phyloP scores from a whole-genome alignment of 2,888 invertebrate species.

The Globia sparganii region DNA sequence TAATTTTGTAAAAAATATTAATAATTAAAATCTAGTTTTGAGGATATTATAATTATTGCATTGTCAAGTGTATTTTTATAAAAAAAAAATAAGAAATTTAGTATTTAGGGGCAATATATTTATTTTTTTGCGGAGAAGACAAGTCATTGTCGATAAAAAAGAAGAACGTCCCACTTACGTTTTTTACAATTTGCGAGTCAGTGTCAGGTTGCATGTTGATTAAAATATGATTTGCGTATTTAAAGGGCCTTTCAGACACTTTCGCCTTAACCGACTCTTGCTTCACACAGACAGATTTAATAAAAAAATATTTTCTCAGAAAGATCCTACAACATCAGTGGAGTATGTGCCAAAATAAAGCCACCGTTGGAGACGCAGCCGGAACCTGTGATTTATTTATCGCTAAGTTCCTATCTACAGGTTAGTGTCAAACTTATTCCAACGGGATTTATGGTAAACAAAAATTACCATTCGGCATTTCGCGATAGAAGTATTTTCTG shows the following conservation, averaged over 20 bases:
- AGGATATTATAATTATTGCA: too few species aligned
- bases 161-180: too few species aligned
- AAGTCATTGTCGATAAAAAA: too few species aligned
- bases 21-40: too few species aligned
- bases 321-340: background rate
- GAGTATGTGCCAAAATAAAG: slow-evolving; percentile 18
- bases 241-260: background rate
- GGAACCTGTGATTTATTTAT: slow-evolving; percentile 32
- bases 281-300: too few species aligned
- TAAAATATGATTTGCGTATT: background rate
- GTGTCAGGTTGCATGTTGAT: background rate
- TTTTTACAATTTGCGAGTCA: too few species aligned
- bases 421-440: slow-evolving; percentile 11
- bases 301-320: background rate
- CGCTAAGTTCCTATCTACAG: background rate
- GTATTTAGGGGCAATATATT: too few species aligned
- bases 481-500: slow-evolving; percentile 8
- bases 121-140: too few species aligned
- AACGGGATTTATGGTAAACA: slow-evolving; percentile 13
- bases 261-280: background rate
- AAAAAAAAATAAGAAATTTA: too few species aligned
- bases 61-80: too few species aligned
- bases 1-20: too few species aligned
- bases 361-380: background rate
- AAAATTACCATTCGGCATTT: slow-evolving; percentile 6